Evolutionary conservation across 2,797 vertebrate genomes (phyloP).

Genomic region (Mormyrus proboscirostris): DNA sequence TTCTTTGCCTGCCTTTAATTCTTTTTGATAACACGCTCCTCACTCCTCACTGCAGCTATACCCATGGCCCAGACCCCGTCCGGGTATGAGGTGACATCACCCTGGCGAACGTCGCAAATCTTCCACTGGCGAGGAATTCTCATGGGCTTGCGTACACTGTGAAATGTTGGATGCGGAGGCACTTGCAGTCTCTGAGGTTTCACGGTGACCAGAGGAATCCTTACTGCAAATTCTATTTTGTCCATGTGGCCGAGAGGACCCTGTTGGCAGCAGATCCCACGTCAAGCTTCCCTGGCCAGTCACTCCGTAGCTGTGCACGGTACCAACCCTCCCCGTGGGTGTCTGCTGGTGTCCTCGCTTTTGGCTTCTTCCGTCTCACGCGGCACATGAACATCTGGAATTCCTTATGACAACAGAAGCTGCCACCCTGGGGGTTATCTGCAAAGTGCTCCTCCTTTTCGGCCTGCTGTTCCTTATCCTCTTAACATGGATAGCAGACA

Average conservation of each 20-base stretch:
- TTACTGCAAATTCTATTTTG: background rate
- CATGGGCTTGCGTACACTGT: conserved; percentile 19
- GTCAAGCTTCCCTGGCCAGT: background rate
- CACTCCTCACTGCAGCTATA: background rate
- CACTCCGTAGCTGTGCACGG: background rate
- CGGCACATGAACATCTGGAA: conserved; percentile 8
- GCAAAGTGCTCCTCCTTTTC: background rate
- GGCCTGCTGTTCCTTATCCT: background rate
- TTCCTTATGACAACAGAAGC: background rate
- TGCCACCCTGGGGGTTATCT: conserved; percentile 13
- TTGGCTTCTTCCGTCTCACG: background rate
- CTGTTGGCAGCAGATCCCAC: background rate
- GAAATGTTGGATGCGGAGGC: conserved; percentile 26
- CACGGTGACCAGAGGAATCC: conserved; percentile 8
- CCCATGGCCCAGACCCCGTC: background rate
- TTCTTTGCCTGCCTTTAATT: conserved; percentile 17
- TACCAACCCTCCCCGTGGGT: background rate
- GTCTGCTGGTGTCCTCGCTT: background rate
- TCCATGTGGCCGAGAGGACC: background rate
- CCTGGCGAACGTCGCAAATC: conserved; percentile 21
- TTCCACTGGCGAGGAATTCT: conserved; percentile 9
- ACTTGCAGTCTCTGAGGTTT: conserved; percentile 14
- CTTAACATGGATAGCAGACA: conserved; percentile 2
- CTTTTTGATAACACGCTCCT: conserved; percentile 12
- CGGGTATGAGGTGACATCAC: conserved; percentile 15